Evolutionary conservation across 2,797 vertebrate species (phyloP), one percentile per base, ranked within the genome.

Genomic region (Hapalemur alaotrensis): DNA sequence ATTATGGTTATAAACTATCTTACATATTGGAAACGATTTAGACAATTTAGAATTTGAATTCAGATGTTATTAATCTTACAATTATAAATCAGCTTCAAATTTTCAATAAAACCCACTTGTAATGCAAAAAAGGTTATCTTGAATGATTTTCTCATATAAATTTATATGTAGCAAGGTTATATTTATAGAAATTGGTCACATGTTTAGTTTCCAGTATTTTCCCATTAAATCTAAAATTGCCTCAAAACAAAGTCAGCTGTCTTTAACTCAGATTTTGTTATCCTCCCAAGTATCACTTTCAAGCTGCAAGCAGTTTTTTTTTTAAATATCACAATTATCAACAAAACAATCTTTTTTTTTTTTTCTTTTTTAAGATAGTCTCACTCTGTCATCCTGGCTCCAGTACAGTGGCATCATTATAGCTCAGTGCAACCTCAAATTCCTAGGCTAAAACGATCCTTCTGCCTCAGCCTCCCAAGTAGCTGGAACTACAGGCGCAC

Each of bases 1-100:
- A 23, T 15, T 46, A 80, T 25, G 32, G 17, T 79, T 87, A 57
- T 80, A 88, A 30, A 80, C 20, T 38, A 2, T 50, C 57, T 89
- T 61, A 43, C 7, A 28, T 52, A 41, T 0, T 69, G 73, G 48
- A 57, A 72, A 91, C 5, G 67, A 54, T 32, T 86, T 35, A 92
- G 52, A 86, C 41, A 85, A 48, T 41, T 85, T 38, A 89, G 59
- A 87, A 61, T 80, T 30, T 85, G 38, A 87, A 94, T 95, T 87
- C 80, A 94, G 63, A 59, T 78, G 23, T 85, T 67, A 89, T 65
- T 91, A 76, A 79, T 79, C 46, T 76, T 13, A 57, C n/a, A 57
- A 38, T 57, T 79, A 54, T 57, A 70, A 79, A 38, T 54, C n/a
- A 57, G 50, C n/a, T 57, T 35, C n/a, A 54, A 28, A 57, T 78